Evolutionary conservation across 2,113 vertebrate species (phyloP).

Genomic region (Puffinus mauretanicus): DNA sequence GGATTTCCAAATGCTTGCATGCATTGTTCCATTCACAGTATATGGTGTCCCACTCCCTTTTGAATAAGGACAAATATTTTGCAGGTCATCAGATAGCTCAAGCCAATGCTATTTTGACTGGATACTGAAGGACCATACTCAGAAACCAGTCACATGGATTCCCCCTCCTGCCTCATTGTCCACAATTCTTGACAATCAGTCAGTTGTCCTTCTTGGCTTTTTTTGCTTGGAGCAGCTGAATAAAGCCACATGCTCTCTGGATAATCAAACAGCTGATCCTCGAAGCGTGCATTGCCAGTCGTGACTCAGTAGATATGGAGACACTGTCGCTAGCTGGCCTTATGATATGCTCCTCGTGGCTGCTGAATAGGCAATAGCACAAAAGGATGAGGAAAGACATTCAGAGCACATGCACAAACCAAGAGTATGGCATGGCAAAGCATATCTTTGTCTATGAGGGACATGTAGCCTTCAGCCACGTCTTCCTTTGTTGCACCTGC

Average conservation of each 20-base stretch:
- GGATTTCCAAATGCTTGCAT: constrained; percentile 25
- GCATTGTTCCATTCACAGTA: constrained; percentile 42
- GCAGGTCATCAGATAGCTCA: constrained; percentile 36
- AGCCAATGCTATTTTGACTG: constrained; percentile 44
- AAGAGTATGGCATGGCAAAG: background rate
- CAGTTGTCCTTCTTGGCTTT: constrained; percentile 43
- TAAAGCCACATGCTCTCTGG: constrained; percentile 49
- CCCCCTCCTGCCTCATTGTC: constrained; percentile 23
- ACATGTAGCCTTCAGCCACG: background rate
- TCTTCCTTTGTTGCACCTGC: background rate
- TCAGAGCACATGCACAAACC: background rate
- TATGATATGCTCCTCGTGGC: constrained; percentile 36
- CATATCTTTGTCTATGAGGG: background rate
- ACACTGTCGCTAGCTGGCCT: constrained; percentile 35
- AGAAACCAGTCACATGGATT: constrained; percentile 54
- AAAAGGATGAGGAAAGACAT: constrained; percentile 40
- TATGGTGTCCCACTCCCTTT: constrained; percentile 24
- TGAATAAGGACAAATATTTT: constrained; percentile 56
- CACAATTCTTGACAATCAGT: constrained; percentile 24
- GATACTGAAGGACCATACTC: constrained; percentile 41
- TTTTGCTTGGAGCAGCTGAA: constrained; percentile 47
- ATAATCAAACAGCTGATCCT: constrained; percentile 64
- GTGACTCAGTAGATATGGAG: constrained; percentile 53
- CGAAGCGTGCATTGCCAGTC: background rate
- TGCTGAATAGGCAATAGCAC: constrained; percentile 34